Evolutionary conservation across 2,113 vertebrate species (phyloP), one percentile per base, ranked within the genome.

Genomic region (Dasyprocta punctata): DNA sequence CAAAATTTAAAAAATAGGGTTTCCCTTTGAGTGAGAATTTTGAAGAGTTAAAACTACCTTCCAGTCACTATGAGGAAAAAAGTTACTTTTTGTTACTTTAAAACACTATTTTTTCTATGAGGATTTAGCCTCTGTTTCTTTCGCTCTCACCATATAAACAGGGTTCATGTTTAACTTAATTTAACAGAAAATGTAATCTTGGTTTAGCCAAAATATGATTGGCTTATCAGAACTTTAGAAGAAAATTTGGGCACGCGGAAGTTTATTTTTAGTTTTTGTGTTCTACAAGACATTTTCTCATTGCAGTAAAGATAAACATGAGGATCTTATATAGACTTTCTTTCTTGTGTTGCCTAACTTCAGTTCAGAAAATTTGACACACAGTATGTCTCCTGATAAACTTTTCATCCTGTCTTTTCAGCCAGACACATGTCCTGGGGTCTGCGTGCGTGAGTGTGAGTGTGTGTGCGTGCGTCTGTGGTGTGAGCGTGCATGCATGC

Each of bases 341-440:
- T 86, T 58, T 54, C 58, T 78, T 86, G 47, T 88, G 30, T 86
- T 47, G 9, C 5, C 33, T 10, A 16, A 33, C 26, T 69, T 86
- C 75, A 69, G 52, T 22, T 47, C 61, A 69, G 36, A 75, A 17
- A 30, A 41, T 16, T 22, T 41, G 49, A 5, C 36, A 60, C 17
- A 17, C 3, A 11, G 1, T 13, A 1, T 5, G 2, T 49, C 41
- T 3, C 20, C 5, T 5, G 77, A 41, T 33, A 14, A 11, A 0
- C 1, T 10, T 14, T 36, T 38, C 10, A 6, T 52, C 11, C 44
- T 22, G 1, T n/a, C 63, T 84, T 33, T 56, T 60, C 0, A 22
- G 19, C 2, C 17, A 3, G 3, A 5, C 5, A 1, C 19, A 33
- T 19, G 5, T 54, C n/a, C 73, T 33, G 36, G 28, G 58, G 30